phyloP scores from a whole-genome alignment of 2,113 vertebrate species.

The Hirundichthys speculiger region DNA sequence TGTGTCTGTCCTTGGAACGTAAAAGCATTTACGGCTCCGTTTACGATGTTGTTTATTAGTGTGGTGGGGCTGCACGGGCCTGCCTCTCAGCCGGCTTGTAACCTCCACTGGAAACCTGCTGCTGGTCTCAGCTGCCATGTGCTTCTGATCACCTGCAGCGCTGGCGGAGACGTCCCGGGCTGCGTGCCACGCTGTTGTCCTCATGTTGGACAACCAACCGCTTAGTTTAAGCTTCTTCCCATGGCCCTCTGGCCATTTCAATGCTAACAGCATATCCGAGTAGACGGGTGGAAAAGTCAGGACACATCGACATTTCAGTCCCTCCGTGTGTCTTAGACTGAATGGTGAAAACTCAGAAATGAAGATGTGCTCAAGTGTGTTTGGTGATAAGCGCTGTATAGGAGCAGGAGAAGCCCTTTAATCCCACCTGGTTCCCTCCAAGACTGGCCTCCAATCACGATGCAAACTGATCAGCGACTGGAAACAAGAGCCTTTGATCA shows the following conservation, averaged over 20 bases:
- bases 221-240: too few relatives aligned
- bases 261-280: too few relatives aligned
- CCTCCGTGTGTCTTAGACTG: too few relatives aligned
- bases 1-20: not conserved
- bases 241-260: too few relatives aligned
- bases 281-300: too few relatives aligned
- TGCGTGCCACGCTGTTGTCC: too few relatives aligned
- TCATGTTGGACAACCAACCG: too few relatives aligned
- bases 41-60: slow-evolving; percentile 49
- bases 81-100: slow-evolving; percentile 2
- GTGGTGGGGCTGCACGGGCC: slow-evolving; percentile 17
- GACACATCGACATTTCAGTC: too few relatives aligned
- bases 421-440: slow-evolving; percentile 22
- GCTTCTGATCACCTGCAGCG: slow-evolving; percentile 43
- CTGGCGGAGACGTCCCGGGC: too few relatives aligned
- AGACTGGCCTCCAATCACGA: slow-evolving; percentile 38
- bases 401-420: slow-evolving; percentile 38
- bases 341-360: not conserved
- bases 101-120: slow-evolving; percentile 11
- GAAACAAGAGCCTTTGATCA: slow-evolving; percentile 50
- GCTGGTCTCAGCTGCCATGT: slow-evolving; percentile 19
- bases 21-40: slow-evolving; percentile 41
- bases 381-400: slow-evolving; percentile 42
- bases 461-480: slow-evolving; percentile 15
- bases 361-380: slow-evolving; percentile 21